Conservation (phyloP, 2,113 vertebrate genomes). For the Strigops habroptila region DNA sequence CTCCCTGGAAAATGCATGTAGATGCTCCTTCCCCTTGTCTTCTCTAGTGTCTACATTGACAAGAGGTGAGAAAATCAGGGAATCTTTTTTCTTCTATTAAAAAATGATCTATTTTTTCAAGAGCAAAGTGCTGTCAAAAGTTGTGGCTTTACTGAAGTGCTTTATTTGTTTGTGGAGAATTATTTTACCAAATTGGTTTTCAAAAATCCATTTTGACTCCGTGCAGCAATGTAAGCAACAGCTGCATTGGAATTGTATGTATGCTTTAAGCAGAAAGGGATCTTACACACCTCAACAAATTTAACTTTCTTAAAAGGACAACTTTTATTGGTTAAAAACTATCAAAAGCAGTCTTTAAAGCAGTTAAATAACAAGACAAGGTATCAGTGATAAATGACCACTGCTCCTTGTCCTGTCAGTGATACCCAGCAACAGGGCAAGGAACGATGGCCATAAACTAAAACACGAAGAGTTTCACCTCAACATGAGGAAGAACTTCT, state of each 20-base stretch:
- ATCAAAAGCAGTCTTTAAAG: not conserved
- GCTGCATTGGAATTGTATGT: not conserved
- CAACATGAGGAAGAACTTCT: not conserved
- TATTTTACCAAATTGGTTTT: not conserved
- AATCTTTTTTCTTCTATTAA: not conserved
- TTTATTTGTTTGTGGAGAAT: not conserved
- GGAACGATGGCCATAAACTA: not conserved
- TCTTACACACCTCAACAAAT: not conserved
- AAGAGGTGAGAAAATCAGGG: fast-evolving
- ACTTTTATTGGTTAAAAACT: not conserved
- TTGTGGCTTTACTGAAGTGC: not conserved
- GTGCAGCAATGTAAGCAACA: not conserved
- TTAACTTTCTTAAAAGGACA: not conserved
- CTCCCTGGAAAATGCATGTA: not conserved
- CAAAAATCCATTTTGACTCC: not conserved
- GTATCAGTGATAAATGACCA: not conserved
- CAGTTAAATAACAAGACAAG: not conserved
- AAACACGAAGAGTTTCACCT: not conserved
- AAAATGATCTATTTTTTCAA: not conserved
- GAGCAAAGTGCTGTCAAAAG: not conserved
- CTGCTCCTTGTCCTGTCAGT: not conserved
- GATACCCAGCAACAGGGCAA: not conserved
- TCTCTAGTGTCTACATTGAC: not conserved
- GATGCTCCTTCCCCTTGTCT: not conserved
- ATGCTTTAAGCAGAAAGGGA: not conserved